Evolutionary conservation across 2,888 invertebrate genomes (phyloP), one percentile per base, ranked within the genome.

Genomic region (Spodoptera exigua): DNA sequence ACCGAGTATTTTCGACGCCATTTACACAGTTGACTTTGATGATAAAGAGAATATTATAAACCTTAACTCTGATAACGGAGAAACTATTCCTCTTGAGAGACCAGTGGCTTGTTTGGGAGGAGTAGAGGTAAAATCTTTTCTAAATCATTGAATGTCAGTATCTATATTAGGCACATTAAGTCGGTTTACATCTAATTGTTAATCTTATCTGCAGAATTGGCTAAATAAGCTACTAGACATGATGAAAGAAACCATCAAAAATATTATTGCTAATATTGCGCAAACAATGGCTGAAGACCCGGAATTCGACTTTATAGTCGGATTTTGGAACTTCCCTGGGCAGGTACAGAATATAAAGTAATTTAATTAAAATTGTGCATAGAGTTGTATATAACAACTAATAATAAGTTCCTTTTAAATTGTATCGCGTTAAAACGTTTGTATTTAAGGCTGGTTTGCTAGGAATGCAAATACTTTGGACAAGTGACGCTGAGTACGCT

Each of bases 401-500:
- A 27, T 27, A 27, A 27, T 27, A 21, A 3, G 5, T 21, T 21
- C 7, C 21, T 21, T 21, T 21, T 21, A 21, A 21, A 21, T 5
- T 21, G 7, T n/a, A n/a, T n/a, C n/a, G n/a, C n/a, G n/a, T 21
- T 5, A 21, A 27, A 27, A 9, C 9, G 1, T 27, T 27, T 27
- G 0, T 9, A 9, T 80, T 83, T 34, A 63, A 97, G 97, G 97
- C 97, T 63, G 97, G 97, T 27, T 91, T 98, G 52, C 88, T 98
- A 65, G 97, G 97, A 2, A 95, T 98, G 77, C 98, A 98, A 93
- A 95, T 98, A 62, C 85, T 97, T 27, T 98, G 98, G 98, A 98
- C 98, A 0, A 95, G 95, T 69, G 97, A 98, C 81, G 95, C 97
- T 0, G 98, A 98, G 87, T 95, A 96, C 70, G 98, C 98, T 1